Conservation (phyloP, 2,888 invertebrate species). For the Scotopteryx bipunctaria region DNA sequence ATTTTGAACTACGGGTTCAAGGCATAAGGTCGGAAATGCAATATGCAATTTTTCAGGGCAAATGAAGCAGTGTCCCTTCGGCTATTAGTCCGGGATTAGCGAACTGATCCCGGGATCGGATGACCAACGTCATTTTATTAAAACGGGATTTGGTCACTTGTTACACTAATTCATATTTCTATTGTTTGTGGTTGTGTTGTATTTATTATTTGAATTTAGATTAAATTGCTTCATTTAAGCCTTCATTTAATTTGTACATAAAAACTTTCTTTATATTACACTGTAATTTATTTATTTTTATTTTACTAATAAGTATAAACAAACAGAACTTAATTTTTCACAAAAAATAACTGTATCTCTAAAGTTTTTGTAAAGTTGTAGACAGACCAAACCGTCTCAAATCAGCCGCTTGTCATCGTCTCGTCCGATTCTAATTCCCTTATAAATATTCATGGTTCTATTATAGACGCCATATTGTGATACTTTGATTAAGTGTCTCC, state of each 20-base stretch:
- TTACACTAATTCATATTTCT: conserved; percentile 70
- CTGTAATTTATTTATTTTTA: neutral
- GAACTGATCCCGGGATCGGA: conserved; percentile 72
- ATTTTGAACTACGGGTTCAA: conserved; percentile 16
- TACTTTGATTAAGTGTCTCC: conserved; percentile 79
- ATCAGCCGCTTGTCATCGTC: conserved; percentile 54
- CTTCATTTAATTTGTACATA: too few relatives aligned
- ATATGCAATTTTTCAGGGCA: conserved; percentile 30
- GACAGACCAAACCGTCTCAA: conserved; percentile 60
- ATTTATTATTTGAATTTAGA: conserved; percentile 1
- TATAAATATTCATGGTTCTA: conserved; percentile 77
- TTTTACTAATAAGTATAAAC: too few relatives aligned
- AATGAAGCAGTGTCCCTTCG: conserved; percentile 51
- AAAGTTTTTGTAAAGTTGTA: conserved; percentile 42
- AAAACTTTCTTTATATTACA: neutral
- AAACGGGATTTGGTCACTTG: conserved; percentile 75
- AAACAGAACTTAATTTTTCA: too few relatives aligned
- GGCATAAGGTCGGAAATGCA: conserved; percentile 32
- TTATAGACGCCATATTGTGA: conserved; percentile 73
- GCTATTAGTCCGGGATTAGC: conserved; percentile 80
- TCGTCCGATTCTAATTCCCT: conserved; percentile 65
- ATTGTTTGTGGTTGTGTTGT: conserved; percentile 45
- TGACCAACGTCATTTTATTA: conserved; percentile 77
- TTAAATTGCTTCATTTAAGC: too few relatives aligned
- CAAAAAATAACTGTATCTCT: neutral